Base-by-base conservation (phyloP, 2,113 vertebrate genomes). In the Cromileptes altivelis region DNA sequence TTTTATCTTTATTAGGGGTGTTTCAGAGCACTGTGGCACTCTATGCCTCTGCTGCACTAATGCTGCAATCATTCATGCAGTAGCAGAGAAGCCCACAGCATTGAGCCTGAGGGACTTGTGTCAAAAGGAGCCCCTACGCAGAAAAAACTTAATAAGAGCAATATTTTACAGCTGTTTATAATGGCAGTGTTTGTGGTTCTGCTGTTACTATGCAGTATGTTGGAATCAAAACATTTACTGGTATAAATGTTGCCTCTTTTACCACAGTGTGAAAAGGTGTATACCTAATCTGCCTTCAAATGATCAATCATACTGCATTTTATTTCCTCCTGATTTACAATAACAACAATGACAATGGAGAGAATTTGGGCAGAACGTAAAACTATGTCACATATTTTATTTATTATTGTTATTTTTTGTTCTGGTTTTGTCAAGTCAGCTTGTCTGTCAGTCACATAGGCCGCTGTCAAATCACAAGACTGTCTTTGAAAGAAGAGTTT, bases 1-100 rank as follows among this genome's bases (percentile, higher is more conserved):
- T 88, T 89, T 87, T 73, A 78, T 91, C 83, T 91, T 88, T 88
- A 82, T 90, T 84, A 85, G 82, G 42, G 73, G 70, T 81, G 82
- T 77, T 90, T 81, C 85, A 67, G 61, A 79, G 79, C 47, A 17
- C 52, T 3, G 23, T 62, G 56, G 56, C 57, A 14, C 64, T 61
- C 75, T 77, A 42, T 53, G 77, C 73, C 73, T 60, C 65, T 60
- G 85, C 84, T 81, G 77, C 76, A 42, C 70, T 85, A 89, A 90
- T 82, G 77, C 80, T 63, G 75, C 74, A 50, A 92, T 93, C 88
- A 83, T 73, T 90, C 88, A 91, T 55, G 83, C 67, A 64, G 72
- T 19, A 78, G 79, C 71, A 77, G 60, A 70, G 76, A 47, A 72
- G 84, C 90, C 70, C 65, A 33, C 17, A 64, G 85, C 86, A 58